Evolutionary conservation across 2,888 invertebrate species (phyloP).

Genomic region (Melanotus villosus): DNA sequence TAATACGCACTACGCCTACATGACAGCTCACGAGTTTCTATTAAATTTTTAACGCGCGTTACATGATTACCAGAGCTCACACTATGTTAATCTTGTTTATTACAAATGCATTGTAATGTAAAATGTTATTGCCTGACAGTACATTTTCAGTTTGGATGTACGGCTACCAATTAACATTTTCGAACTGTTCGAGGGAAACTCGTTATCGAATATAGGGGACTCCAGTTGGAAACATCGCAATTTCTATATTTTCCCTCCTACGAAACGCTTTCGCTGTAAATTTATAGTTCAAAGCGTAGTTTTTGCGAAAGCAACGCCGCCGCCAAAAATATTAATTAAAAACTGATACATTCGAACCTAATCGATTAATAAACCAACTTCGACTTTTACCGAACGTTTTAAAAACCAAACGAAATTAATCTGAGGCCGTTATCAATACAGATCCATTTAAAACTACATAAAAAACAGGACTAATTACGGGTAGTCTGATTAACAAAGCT

Average conservation of each 20-base stretch:
- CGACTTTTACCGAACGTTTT: too few species aligned
- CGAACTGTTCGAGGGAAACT: constrained; percentile 38
- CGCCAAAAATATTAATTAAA: too few species aligned
- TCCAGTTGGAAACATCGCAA: not conserved
- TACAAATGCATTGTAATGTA: constrained; percentile 51
- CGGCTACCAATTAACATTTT: constrained; percentile 43
- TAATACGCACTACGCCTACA: constrained; percentile 49
- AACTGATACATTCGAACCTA: too few species aligned
- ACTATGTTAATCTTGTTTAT: constrained; percentile 54
- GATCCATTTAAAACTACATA: not conserved
- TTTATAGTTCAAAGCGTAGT: constrained; percentile 5
- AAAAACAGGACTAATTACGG: constrained; percentile 1
- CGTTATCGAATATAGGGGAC: constrained; percentile 33
- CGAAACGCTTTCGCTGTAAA: not conserved
- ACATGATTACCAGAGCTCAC: constrained; percentile 45
- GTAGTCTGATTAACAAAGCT: constrained; percentile 46
- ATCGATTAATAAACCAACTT: too few species aligned
- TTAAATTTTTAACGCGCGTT: constrained; percentile 53
- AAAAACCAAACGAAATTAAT: not conserved
- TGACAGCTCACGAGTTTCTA: constrained; percentile 48
- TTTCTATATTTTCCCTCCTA: constrained; percentile 6
- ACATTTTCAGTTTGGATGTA: constrained; percentile 41
- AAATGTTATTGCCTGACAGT: constrained; percentile 42
- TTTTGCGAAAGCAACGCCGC: not conserved
- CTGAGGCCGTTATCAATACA: too few species aligned